phyloP scores from a whole-genome alignment of 2,797 vertebrate genomes.

The Coendou prehensilis region DNA sequence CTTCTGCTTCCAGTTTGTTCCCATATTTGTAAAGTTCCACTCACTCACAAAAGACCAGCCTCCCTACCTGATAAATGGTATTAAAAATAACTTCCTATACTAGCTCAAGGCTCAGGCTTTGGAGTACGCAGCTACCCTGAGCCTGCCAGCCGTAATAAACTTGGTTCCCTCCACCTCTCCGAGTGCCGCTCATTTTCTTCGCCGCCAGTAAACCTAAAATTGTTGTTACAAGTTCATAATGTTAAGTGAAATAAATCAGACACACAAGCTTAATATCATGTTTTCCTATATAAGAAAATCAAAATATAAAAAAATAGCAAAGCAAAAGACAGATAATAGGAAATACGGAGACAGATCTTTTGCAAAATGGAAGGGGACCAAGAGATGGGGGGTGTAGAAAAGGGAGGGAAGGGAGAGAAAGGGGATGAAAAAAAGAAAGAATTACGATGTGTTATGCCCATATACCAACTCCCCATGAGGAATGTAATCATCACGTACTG shows the following conservation, averaged over 20 bases:
- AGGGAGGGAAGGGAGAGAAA: neutral
- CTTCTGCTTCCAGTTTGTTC: neutral
- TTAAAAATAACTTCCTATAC: neutral
- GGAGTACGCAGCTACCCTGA: too few species aligned
- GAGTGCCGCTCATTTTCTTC: neutral
- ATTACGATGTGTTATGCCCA: neutral
- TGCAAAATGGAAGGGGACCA: neutral
- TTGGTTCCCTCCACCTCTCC: too few species aligned
- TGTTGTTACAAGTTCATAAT: neutral
- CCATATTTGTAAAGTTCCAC: neutral
- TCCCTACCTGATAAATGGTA: too few species aligned
- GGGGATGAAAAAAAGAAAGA: neutral
- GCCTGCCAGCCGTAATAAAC: too few species aligned
- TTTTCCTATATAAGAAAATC: neutral
- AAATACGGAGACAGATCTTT: neutral
- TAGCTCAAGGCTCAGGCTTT: too few species aligned
- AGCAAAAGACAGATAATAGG: neutral
- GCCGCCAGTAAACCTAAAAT: neutral
- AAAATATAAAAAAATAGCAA: neutral
- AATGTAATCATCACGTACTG: too few species aligned
- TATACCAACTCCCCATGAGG: neutral
- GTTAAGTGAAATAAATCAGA: neutral
- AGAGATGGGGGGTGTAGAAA: neutral
- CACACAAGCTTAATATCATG: neutral
- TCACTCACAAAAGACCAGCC: neutral